Percentiles rank a stretch among this genome's conserved stretches.
Conservation (phyloP, 2,113 vertebrate species). For the Ancistrus triradiatus region DNA sequence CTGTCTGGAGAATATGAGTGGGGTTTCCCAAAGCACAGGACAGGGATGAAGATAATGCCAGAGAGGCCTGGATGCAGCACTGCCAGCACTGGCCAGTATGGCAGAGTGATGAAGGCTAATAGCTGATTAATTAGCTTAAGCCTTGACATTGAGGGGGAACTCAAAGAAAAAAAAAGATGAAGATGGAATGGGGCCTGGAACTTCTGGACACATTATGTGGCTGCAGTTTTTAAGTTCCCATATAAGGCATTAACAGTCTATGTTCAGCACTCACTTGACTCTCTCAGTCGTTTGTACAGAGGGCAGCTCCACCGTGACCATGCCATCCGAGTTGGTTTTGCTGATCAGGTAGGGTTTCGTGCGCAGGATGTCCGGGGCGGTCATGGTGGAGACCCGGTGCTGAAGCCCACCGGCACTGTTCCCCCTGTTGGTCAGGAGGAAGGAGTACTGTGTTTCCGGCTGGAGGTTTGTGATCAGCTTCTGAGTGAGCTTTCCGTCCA, state of each 20-base stretch:
- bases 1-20: slow-evolving; percentile 1
- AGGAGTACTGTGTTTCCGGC: slow-evolving; percentile 94
- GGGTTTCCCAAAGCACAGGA: not conserved
- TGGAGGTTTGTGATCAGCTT: slow-evolving; percentile 95
- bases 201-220: no score
- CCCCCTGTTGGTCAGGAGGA: slow-evolving; percentile 93
- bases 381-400: slow-evolving; percentile 92
- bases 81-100: slow-evolving; percentile 50
- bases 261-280: slow-evolving; percentile 77
- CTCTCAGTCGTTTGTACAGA: slow-evolving; percentile 85
- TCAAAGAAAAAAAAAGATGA: not conserved
- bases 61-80: slow-evolving; percentile 41
- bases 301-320: slow-evolving; percentile 91
- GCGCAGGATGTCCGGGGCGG: slow-evolving; percentile 87
- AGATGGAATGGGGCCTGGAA: not conserved
- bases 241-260: no score
- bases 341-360: slow-evolving; percentile 89
- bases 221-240: not conserved
- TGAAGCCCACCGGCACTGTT: slow-evolving; percentile 96
- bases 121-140: slow-evolving; percentile 62
- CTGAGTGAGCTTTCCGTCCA: slow-evolving; percentile 91
- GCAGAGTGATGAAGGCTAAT: slow-evolving; percentile 52
- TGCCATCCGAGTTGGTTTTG: slow-evolving; percentile 91
- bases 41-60: slow-evolving; percentile 46
- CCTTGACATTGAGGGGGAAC: slow-evolving; percentile 37